Conservation (phyloP, 2,888 invertebrate genomes). For the Oegoconia quadripuncta region DNA sequence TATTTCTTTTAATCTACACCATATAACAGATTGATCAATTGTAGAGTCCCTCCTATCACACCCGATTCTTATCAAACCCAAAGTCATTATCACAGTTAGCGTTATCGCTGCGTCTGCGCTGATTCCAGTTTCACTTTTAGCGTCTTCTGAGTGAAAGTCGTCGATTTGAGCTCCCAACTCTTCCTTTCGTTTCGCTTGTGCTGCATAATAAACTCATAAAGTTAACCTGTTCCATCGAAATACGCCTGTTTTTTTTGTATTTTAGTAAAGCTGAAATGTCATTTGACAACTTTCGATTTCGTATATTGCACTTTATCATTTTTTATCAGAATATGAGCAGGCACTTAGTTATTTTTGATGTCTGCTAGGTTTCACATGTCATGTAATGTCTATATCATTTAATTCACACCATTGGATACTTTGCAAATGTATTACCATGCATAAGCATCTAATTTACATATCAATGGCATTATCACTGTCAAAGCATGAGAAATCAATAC, state of each 20-base stretch:
- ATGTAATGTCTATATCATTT: too few species aligned
- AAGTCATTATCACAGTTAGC: conserved; percentile 50
- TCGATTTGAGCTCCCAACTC: conserved; percentile 58
- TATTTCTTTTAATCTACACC: too few species aligned
- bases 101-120: conserved; percentile 42
- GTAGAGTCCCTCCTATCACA: too few species aligned
- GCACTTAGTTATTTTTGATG: too few species aligned
- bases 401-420: too few species aligned
- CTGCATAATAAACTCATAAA: conserved; percentile 35
- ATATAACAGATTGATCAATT: too few species aligned
- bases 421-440: too few species aligned
- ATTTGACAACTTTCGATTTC: conserved; percentile 6
- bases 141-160: conserved; percentile 68
- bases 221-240: conserved; percentile 25
- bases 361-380: too few species aligned
- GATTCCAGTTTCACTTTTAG: conserved; percentile 76
- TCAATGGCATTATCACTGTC: too few species aligned
- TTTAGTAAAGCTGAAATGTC: conserved; percentile 2
- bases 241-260: conserved; percentile 7
- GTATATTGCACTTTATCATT: neutral
- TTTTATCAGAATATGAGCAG: too few species aligned
- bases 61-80: conserved; percentile 11
- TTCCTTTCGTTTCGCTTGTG: conserved; percentile 57
- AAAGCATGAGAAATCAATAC: neutral
- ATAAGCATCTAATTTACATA: too few species aligned